phyloP scores from a whole-genome alignment of 2,797 vertebrate species.

The Benthosema pterotum region DNA sequence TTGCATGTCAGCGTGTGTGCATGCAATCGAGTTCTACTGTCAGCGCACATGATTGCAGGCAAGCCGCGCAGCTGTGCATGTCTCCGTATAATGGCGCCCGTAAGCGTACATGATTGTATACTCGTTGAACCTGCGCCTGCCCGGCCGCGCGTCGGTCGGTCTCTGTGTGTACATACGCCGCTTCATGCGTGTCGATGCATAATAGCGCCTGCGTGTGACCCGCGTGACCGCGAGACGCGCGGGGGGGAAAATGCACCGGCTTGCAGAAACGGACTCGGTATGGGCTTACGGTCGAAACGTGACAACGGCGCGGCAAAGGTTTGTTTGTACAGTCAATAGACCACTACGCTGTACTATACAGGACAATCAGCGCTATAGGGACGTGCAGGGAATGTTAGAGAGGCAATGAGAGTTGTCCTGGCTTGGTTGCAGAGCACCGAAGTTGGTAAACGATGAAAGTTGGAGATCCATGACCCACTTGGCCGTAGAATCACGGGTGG shows the following conservation, averaged over 20 bases:
- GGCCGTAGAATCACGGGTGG: too few relatives aligned
- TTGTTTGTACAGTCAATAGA: conserved; percentile 66
- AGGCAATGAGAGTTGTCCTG: conserved; percentile 14
- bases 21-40: background rate
- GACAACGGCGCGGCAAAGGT: conserved; percentile 66
- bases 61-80: conserved; percentile 10
- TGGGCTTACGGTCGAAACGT: conserved; percentile 27
- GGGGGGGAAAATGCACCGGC: conserved; percentile 53
- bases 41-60: background rate
- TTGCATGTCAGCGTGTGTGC: conserved; percentile 22
- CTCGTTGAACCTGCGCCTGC: too few relatives aligned
- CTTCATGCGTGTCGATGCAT: background rate
- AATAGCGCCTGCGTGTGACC: too few relatives aligned
- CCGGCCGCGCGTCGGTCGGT: background rate
- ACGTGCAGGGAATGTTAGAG: too few relatives aligned
- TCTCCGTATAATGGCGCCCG: conserved; percentile 48
- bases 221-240: conserved; percentile 16
- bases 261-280: conserved; percentile 60
- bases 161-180: background rate
- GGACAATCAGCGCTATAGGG: too few relatives aligned
- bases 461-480: too few relatives aligned
- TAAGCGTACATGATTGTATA: conserved; percentile 60
- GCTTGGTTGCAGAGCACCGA: background rate
- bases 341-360: conserved; percentile 2
- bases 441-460: background rate